phyloP scores from a whole-genome alignment of 2,888 invertebrate genomes.

The Trissonchulus latispiculum region DNA sequence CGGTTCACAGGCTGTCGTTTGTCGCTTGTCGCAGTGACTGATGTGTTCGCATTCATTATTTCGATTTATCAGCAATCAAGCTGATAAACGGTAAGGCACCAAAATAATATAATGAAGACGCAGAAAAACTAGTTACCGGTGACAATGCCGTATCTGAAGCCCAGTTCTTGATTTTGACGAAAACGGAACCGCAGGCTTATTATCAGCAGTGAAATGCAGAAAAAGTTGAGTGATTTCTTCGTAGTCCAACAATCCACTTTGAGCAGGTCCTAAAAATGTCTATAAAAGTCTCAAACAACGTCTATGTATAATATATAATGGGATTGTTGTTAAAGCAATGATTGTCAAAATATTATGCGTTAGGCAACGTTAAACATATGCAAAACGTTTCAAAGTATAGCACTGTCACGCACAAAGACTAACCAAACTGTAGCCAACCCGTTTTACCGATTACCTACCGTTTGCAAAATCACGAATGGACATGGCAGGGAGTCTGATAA shows the following conservation, averaged over 20 bases:
- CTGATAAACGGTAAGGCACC: no score
- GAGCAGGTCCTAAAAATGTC: constrained; percentile 18
- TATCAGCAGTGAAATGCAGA: constrained; percentile 79
- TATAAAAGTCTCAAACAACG: not conserved
- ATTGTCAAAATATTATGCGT: not conserved
- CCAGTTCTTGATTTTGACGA: constrained; percentile 72
- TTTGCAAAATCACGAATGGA: constrained; percentile 84
- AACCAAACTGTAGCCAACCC: not conserved
- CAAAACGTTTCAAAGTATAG: not conserved
- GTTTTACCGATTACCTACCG: constrained; percentile 26
- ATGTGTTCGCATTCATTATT: no score
- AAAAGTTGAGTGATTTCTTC: constrained; percentile 83
- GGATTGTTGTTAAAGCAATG: constrained; percentile 48
- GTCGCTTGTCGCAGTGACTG: no score
- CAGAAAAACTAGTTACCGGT: constrained; percentile 48
- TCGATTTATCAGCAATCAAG: no score
- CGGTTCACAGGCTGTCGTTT: no score
- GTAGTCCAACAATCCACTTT: not conserved
- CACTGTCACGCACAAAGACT: no score
- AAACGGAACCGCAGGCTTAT: constrained; percentile 70
- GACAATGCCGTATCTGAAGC: constrained; percentile 82
- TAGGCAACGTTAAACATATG: not conserved
- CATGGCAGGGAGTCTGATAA: constrained; percentile 89
- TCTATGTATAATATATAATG: not conserved
- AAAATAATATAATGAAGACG: no score